Conservation (phyloP, 2,113 vertebrate genomes). For the Phalacrocorax brasilianus region DNA sequence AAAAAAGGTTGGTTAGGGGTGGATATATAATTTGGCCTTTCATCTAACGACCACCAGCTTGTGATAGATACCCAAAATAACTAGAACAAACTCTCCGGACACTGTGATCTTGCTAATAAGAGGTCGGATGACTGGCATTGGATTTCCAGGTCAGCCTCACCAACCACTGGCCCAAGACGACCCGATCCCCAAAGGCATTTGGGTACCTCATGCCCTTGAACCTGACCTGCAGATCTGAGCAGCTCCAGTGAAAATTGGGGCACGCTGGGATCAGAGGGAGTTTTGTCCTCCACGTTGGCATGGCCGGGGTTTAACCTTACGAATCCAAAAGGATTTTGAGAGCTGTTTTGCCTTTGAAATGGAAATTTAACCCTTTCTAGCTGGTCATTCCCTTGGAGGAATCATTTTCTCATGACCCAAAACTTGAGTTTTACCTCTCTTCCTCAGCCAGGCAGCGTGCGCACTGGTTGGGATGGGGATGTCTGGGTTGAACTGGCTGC, state of each 20-base stretch:
- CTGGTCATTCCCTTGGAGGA: neutral
- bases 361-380: neutral
- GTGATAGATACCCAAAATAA: neutral
- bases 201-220: neutral
- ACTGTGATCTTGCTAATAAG: neutral
- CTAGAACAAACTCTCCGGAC: neutral
- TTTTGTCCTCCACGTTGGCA: neutral
- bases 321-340: neutral
- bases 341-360: neutral
- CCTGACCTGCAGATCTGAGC: neutral
- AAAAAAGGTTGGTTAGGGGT: fast-evolving
- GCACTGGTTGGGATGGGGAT: neutral
- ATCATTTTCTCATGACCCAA: neutral
- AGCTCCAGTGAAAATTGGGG: fast-evolving
- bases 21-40: neutral
- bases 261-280: fast-evolving
- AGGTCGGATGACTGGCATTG: fast-evolving
- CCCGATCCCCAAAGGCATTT: neutral
- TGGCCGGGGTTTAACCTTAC: fast-evolving
- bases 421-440: neutral
- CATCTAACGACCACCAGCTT: neutral
- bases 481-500: neutral
- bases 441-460: neutral
- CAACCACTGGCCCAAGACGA: neutral
- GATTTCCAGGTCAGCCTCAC: neutral